Evolutionary conservation across 2,888 invertebrate species (phyloP).

Genomic region (Pyralis farinalis): DNA sequence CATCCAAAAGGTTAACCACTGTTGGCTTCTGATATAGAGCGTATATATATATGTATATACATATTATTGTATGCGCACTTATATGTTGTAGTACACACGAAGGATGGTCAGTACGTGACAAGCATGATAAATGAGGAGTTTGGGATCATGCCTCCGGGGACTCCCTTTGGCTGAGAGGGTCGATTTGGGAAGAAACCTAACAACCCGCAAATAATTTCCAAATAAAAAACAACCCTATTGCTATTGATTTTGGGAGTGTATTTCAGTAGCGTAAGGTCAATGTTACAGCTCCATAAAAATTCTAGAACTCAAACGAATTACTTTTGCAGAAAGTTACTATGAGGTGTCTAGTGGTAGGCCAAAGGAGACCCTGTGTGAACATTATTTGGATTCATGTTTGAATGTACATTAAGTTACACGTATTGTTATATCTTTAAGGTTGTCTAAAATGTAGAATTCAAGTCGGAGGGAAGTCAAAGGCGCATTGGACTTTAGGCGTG

Average conservation of each 20-base stretch:
- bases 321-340: slow-evolving; percentile 64
- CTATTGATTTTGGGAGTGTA: slow-evolving; percentile 23
- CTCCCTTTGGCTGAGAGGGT: slow-evolving; percentile 58
- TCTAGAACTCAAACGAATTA: slow-evolving; percentile 59
- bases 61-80: slow-evolving; percentile 40
- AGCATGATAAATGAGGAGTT: slow-evolving; percentile 76
- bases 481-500: slow-evolving; percentile 49
- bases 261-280: slow-evolving; percentile 20
- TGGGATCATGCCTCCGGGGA: slow-evolving; percentile 75
- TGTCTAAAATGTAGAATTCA: slow-evolving; percentile 62
- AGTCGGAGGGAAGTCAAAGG: slow-evolving; percentile 58
- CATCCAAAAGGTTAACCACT: too few relatives aligned
- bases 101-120: slow-evolving; percentile 79
- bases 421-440: slow-evolving; percentile 16
- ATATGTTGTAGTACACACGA: slow-evolving; percentile 62
- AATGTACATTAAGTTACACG: neutral
- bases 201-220: slow-evolving; percentile 29
- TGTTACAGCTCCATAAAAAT: slow-evolving; percentile 56
- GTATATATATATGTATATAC: slow-evolving; percentile 31
- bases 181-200: slow-evolving; percentile 50
- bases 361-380: slow-evolving; percentile 29
- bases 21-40: slow-evolving; percentile 25
- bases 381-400: slow-evolving; percentile 35
- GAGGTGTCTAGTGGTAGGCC: slow-evolving; percentile 28
- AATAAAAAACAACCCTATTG: slow-evolving; percentile 34